Base-by-base conservation (phyloP, 2,797 vertebrate species). In the Ctenochaetus hawaiiensis region DNA sequence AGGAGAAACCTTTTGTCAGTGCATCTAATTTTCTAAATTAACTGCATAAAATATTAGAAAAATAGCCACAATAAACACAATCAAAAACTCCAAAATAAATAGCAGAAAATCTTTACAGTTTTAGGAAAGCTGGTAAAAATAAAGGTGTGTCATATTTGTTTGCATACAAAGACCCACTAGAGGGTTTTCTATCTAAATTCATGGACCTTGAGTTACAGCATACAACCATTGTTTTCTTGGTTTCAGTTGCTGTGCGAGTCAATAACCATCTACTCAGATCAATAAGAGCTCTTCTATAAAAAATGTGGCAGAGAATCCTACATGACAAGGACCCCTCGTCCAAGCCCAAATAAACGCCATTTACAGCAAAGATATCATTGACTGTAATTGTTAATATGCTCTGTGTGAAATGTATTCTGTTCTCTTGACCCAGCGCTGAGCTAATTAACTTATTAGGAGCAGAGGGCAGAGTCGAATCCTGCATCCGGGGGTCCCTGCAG, bases 371-470 rank as follows among this genome's bases (percentile, higher is more conserved):
- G 30, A 71, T 85, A 90, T 90, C 67, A 81, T 88, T 78, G 73
- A 68, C 47, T 73, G 51, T 74, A 78, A 87, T 82, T 89, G 76
- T 84, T 88, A 75, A 85, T 84, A 79, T 76, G 65, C 71, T 78
- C 51, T 61, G 20, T 11, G 49, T 85, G 74, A 84, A 89, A 86
- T 86, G 48, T 52, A 69, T 84, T 88, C 84, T 75, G 57, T 87
- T 88, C 83, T 80, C 64, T 74, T 89, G 89, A 92, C 88, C 87
- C 74, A 53, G 51, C 2, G 13, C 69, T 82, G 80, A 89, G 88
- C 85, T 92, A 90, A 93, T 92, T 90, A 92, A 91, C 87, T 90
- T 92, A 92, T 89, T 84, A 80, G 81, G 78, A 85, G 84, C 86
- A 86, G 83, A 91, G 89, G 84, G 82, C 85, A 78, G 82, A 39